A percentile compares a stretch with the other conserved stretches of the same genome.
phyloP scores from a whole-genome alignment of 2,888 invertebrate species.

The Sacculina carcini region DNA sequence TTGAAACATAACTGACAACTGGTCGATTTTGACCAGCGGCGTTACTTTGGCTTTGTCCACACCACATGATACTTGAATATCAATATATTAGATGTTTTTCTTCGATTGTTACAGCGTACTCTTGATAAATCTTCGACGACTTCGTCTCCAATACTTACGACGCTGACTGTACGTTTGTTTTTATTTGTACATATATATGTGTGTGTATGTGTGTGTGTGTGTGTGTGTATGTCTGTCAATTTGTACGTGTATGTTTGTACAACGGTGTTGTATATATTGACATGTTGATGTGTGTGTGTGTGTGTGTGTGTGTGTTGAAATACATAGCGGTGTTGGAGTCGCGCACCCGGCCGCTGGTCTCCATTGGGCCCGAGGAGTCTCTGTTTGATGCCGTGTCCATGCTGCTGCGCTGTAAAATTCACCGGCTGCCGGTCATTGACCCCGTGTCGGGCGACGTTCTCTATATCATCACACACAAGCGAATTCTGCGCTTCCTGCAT shows the following conservation, averaged over 20 bases:
- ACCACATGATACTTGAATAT: too few species aligned
- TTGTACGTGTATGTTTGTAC: background rate
- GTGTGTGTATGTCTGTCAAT: background rate
- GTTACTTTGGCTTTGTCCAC: too few species aligned
- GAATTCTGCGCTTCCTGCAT: constrained; percentile 89
- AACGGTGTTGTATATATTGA: constrained; percentile 15
- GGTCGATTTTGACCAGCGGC: too few species aligned
- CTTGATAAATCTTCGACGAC: background rate
- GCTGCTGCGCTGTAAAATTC: constrained; percentile 76
- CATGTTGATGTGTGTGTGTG: too few species aligned
- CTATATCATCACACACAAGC: constrained; percentile 92
- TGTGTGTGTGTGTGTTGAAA: too few species aligned
- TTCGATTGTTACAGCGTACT: too few species aligned
- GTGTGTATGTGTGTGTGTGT: background rate
- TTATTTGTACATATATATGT: background rate
- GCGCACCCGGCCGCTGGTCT: constrained; percentile 59
- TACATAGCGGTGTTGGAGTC: constrained; percentile 67
- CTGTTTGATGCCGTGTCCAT: constrained; percentile 78
- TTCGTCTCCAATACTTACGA: background rate
- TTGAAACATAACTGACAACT: too few species aligned
- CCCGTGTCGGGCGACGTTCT: constrained; percentile 81
- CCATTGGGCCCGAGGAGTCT: constrained; percentile 73
- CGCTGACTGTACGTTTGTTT: background rate
- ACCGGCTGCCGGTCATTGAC: constrained; percentile 91
- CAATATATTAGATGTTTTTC: too few species aligned